These are phyloP conservation scores for Sylvilagus floridanus DNA, from an alignment of 2,797 vertebrate genomes.

Conservation along the genomic window DNA sequence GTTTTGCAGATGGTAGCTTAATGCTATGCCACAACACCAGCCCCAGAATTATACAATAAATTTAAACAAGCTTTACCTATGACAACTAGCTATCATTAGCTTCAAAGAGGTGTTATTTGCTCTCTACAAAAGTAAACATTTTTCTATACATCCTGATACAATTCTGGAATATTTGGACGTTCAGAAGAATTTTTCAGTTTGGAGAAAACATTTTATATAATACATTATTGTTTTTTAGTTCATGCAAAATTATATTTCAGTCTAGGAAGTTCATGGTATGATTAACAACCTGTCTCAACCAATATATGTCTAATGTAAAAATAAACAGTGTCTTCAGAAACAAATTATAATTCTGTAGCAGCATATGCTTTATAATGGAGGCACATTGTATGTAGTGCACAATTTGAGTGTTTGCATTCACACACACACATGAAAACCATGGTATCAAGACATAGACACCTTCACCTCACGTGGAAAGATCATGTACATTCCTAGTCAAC, in stretches of 20 bases:
- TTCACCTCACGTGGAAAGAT: not conserved
- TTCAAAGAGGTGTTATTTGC: not conserved
- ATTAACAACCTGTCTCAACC: not conserved
- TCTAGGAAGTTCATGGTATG: not conserved
- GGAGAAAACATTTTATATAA: not conserved
- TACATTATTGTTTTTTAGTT: not conserved
- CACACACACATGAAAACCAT: not conserved
- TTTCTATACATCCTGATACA: not conserved
- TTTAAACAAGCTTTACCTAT: not conserved
- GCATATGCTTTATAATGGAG: not conserved
- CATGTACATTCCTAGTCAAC: not conserved
- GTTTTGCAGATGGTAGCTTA: too few relatives aligned
- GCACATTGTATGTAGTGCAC: not conserved
- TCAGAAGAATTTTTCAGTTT: not conserved
- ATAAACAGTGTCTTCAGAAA: not conserved
- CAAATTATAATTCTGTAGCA: not conserved
- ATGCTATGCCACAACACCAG: too few relatives aligned
- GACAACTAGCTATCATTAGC: not conserved
- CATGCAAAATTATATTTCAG: not conserved
- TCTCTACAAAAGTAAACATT: not conserved
- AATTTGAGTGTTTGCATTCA: not conserved
- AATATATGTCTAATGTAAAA: not conserved
- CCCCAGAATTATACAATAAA: too few relatives aligned
- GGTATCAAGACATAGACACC: not conserved
- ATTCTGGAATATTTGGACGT: not conserved